phyloP scores from a whole-genome alignment of 2,797 vertebrate species.

The Lagocephalus sceleratus region DNA sequence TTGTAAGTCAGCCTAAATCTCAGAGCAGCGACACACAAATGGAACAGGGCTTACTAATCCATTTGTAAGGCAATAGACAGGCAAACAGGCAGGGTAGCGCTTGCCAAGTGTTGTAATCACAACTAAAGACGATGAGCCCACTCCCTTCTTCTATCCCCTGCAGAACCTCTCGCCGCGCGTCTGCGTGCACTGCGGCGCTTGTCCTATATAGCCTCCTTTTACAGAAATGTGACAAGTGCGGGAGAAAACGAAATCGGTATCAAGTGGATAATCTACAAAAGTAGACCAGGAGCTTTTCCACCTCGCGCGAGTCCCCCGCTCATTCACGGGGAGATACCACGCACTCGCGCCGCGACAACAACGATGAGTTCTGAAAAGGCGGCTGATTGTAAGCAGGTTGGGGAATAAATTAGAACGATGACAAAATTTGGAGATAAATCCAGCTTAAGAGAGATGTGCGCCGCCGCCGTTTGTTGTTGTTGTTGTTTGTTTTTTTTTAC shows the following conservation, averaged over 20 bases:
- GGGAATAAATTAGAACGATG: conserved; percentile 75
- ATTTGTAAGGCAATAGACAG: conserved; percentile 76
- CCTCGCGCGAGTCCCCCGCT: conserved; percentile 66
- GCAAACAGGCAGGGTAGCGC: conserved; percentile 67
- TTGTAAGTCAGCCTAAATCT: conserved; percentile 73
- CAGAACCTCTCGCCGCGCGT: conserved; percentile 25
- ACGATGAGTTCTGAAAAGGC: conserved; percentile 67
- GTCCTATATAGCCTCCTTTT: conserved; percentile 70
- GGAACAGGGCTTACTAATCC: conserved; percentile 73
- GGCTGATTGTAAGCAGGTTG: conserved; percentile 74
- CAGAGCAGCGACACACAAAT: conserved; percentile 65
- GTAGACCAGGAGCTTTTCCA: conserved; percentile 69
- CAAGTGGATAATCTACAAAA: conserved; percentile 75
- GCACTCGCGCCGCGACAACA: conserved; percentile 60
- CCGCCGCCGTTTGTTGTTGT: too few species aligned
- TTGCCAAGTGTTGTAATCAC: conserved; percentile 79
- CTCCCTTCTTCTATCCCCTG: conserved; percentile 63
- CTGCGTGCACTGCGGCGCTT: conserved; percentile 50
- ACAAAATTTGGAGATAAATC: conserved; percentile 76
- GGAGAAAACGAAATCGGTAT: conserved; percentile 69
- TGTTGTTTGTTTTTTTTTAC: conserved; percentile 73
- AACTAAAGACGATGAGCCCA: conserved; percentile 75
- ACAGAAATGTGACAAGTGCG: conserved; percentile 62
- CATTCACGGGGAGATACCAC: conserved; percentile 63
- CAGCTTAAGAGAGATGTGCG: conserved; percentile 72